Conservation (phyloP, 2,888 invertebrate genomes). For the Drosophila austrosaltans region DNA sequence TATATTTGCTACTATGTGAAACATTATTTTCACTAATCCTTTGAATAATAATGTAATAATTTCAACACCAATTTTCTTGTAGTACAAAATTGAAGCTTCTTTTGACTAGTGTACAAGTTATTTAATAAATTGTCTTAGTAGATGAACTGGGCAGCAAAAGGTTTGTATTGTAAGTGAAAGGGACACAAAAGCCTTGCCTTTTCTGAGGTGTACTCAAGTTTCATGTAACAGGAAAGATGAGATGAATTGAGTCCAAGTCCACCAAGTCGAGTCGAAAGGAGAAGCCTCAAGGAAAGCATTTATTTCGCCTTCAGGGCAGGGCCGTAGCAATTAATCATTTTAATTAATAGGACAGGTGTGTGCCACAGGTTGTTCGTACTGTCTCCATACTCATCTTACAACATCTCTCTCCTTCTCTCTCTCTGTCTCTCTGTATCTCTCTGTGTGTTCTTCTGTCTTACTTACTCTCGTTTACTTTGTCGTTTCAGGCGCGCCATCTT, state of each 20-base stretch:
- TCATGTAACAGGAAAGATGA: constrained; percentile 54
- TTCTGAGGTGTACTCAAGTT: constrained; percentile 46
- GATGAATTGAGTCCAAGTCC: constrained; percentile 31
- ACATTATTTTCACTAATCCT: neutral
- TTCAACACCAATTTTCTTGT: constrained; percentile 1
- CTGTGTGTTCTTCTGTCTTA: neutral
- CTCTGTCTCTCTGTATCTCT: constrained; percentile 48
- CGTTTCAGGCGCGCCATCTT: constrained; percentile 95
- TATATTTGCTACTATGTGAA: too few relatives aligned
- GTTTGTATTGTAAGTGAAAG: constrained; percentile 19
- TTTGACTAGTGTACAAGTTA: neutral
- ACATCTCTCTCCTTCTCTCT: constrained; percentile 66
- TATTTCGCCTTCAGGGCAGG: constrained; percentile 29
- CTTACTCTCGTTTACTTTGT: constrained; percentile 44
- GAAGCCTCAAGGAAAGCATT: constrained; percentile 20
- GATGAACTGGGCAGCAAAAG: neutral
- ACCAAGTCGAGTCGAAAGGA: constrained; percentile 21
- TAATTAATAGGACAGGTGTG: constrained; percentile 79
- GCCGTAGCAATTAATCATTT: constrained; percentile 69
- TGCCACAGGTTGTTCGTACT: constrained; percentile 70
- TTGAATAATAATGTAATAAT: neutral
- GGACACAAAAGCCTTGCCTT: constrained; percentile 16
- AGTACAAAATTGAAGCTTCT: neutral
- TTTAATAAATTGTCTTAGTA: neutral
- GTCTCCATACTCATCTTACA: neutral